phyloP scores from a whole-genome alignment of 23 tunicate genomes.

The Ascidia mentula region DNA sequence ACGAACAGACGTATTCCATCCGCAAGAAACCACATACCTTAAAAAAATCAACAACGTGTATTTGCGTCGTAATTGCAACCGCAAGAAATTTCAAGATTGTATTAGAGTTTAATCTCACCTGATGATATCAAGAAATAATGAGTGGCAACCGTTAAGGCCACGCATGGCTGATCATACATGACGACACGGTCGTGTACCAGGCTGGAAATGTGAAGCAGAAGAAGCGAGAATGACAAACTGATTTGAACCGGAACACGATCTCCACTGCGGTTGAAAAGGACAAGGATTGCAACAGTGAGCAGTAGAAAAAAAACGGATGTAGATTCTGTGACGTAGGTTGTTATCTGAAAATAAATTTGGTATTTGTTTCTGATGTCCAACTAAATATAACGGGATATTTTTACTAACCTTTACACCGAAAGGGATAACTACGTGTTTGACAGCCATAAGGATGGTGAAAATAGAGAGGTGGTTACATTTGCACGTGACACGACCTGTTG shows the following conservation, averaged over 20 bases:
- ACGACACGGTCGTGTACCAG: background rate
- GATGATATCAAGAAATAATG: background rate
- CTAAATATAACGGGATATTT: background rate
- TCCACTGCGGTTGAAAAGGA: background rate
- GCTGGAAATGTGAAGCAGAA: background rate
- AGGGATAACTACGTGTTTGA: background rate
- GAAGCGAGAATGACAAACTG: background rate
- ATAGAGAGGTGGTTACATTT: background rate
- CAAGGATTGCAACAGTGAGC: background rate
- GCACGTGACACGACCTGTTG: background rate
- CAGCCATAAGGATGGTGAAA: background rate
- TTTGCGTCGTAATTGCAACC: background rate
- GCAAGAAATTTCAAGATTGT: background rate
- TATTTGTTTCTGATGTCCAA: background rate
- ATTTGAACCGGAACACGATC: background rate
- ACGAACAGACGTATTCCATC: background rate
- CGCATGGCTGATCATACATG: background rate
- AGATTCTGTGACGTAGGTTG: background rate
- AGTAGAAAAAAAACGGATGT: background rate
- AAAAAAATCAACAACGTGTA: background rate
- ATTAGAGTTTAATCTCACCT: background rate
- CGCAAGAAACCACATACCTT: background rate
- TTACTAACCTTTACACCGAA: background rate
- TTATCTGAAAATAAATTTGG: background rate
- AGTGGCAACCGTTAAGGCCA: background rate